phyloP scores from a whole-genome alignment of 2,888 invertebrate species.

The Meta bourneti region DNA sequence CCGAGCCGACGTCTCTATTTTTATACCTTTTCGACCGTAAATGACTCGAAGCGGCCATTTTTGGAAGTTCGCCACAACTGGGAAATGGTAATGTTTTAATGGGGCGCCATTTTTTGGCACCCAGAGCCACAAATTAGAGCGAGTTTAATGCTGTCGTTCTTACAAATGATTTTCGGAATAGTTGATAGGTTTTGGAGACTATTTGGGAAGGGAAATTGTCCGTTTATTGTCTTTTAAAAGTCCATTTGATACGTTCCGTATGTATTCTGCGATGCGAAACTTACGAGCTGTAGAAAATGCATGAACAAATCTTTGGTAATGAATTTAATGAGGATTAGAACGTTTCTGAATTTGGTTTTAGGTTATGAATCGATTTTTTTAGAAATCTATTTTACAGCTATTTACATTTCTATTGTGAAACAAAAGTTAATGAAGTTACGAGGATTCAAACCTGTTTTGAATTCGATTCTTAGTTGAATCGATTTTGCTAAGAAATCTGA shows the following conservation, averaged over 20 bases:
- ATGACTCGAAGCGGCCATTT: slow-evolving; percentile 7
- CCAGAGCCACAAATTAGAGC: slow-evolving; percentile 14
- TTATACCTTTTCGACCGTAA: slow-evolving; percentile 1
- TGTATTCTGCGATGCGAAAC: background rate
- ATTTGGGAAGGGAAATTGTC: background rate
- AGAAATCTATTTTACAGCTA: too few species aligned
- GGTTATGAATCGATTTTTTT: too few species aligned
- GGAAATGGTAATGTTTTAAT: slow-evolving; percentile 30
- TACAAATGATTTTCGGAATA: background rate
- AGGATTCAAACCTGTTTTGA: too few species aligned
- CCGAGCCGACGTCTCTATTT: slow-evolving; percentile 56
- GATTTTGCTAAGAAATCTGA: too few species aligned
- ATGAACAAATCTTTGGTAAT: too few species aligned
- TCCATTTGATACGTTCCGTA: background rate
- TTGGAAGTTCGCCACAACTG: slow-evolving; percentile 34
- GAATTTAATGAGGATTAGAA: too few species aligned
- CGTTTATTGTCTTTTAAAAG: background rate
- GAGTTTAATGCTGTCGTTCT: background rate
- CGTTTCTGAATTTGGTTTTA: too few species aligned
- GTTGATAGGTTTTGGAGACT: background rate
- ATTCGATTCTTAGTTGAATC: too few species aligned
- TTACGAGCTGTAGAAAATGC: too few species aligned
- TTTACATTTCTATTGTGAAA: too few species aligned
- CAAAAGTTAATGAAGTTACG: too few species aligned
- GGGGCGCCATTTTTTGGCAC: slow-evolving; percentile 12